phyloP scores from a whole-genome alignment of 2,113 vertebrate genomes.

The Bos indicus region DNA sequence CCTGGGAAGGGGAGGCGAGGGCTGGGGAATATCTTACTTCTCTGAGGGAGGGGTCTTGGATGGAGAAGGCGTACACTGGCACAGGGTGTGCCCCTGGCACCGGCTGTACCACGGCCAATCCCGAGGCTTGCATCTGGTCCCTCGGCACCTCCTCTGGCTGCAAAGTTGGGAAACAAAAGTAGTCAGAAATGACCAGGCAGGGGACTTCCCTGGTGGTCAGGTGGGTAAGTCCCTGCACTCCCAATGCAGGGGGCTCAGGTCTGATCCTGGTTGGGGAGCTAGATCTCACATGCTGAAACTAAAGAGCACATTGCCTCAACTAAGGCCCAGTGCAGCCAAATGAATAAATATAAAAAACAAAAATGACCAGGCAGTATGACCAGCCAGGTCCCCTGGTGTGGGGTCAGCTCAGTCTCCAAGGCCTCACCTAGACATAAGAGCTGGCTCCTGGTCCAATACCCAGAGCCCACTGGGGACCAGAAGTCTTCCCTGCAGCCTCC shows the following conservation, averaged over 20 bases:
- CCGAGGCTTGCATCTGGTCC: background rate
- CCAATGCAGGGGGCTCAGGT: background rate
- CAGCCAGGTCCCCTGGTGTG: background rate
- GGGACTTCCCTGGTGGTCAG: background rate
- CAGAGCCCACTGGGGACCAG: background rate
- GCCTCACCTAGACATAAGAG: background rate
- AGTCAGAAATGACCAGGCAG: background rate
- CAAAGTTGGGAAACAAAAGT: rapidly evolving
- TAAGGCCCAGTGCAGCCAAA: background rate
- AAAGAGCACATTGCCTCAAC: background rate
- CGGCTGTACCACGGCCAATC: background rate
- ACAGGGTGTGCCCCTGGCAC: conserved; percentile 35
- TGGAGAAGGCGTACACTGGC: conserved; percentile 39
- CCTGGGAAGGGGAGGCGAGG: background rate
- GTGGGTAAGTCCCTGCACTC: background rate
- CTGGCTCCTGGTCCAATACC: background rate
- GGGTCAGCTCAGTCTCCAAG: background rate
- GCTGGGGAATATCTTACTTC: conserved; percentile 36
- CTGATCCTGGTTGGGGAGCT: background rate
- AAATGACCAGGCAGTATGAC: background rate
- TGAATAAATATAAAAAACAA: background rate
- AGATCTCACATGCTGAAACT: background rate
- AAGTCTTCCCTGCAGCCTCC: background rate
- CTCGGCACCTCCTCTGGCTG: background rate
- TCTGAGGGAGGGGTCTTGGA: background rate